Conservation (phyloP, 2,888 invertebrate species). For the Theretra japonica region DNA sequence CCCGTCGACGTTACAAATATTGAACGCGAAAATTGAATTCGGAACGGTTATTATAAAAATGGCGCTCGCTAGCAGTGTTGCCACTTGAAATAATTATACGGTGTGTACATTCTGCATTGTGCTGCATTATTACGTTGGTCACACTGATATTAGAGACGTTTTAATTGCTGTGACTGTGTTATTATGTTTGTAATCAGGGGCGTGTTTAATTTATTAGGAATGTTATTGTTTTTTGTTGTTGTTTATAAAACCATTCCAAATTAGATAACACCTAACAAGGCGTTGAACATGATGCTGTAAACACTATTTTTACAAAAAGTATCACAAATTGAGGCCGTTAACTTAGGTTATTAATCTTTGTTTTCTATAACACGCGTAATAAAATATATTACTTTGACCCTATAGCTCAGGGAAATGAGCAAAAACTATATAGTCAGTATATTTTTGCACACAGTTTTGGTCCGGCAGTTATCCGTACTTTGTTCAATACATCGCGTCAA, state of each 20-base stretch:
- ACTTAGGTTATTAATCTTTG: no score
- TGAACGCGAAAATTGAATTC: conserved; percentile 63
- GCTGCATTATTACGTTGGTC: conserved; percentile 8
- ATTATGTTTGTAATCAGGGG: not conserved
- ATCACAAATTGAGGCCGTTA: no score
- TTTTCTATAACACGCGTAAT: no score
- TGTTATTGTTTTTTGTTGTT: no score
- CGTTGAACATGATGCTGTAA: no score
- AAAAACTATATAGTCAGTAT: no score
- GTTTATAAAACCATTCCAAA: no score
- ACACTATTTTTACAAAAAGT: no score
- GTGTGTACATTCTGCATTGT: not conserved
- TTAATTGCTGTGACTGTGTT: not conserved
- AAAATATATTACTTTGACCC: no score
- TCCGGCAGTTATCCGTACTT: not conserved
- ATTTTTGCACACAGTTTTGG: not conserved
- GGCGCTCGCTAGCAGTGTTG: conserved; percentile 31
- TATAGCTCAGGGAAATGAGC: no score
- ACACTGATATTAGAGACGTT: not conserved
- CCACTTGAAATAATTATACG: conserved; percentile 18
- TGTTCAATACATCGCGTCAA: not conserved
- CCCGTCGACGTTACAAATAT: conserved; percentile 61
- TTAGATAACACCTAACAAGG: no score
- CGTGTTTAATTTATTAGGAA: no score
- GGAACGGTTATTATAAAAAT: conserved; percentile 57